Base-by-base conservation (phyloP, 2,113 vertebrate genomes). In the Peromyscus maniculatus region DNA sequence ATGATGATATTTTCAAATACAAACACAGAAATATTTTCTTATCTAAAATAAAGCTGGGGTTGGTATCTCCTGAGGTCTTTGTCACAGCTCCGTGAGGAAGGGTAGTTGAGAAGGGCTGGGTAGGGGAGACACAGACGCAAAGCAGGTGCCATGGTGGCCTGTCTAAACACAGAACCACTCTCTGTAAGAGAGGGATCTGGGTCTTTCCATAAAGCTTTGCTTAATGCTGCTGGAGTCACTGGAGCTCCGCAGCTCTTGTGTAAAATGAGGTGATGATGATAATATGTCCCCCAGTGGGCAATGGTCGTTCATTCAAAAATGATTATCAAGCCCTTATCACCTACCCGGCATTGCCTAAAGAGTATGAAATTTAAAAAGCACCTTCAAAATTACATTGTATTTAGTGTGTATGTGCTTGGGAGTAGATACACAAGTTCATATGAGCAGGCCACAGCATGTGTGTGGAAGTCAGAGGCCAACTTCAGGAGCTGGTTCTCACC, bases 191-290 rank as follows among this genome's bases (percentile, higher is more conserved):
- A 66, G 67, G 46, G 43, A 55, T 19, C 75, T 52, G 8, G 16
- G 43, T 78, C 86, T 15, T 2, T 69, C 22, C 46, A 49, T 36
- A 12, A 21, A 52, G 75, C 16, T 36, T 72, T 0, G 64, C 59
- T 12, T 13, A 1, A 43, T 3, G 21, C 8, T 31, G 0, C 0
- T 3, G 49, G 64, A 26, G 46, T 77, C 86, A 10, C 7, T 5
- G 0, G 67, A 67, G 24, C 55, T 52, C 87, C 12, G 15, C 75
- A 83, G n/a, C 72, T 74, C 5, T 0, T 5, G 22, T 69, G 69
- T 11, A 16, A 31, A 33, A 64, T 31, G 80, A 83, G 15, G 1
- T 49, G 24, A 3, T 43, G 13, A 15, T 28, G 21, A 46, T 77
- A n/a, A 33, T 43, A n/a, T 22, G 31, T 69, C 5, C 59, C 15